Evolutionary conservation across 1,140 invertebrate species (phyloP), one percentile per base, ranked within the genome.

Genomic region (Drosophila gunungcola): DNA sequence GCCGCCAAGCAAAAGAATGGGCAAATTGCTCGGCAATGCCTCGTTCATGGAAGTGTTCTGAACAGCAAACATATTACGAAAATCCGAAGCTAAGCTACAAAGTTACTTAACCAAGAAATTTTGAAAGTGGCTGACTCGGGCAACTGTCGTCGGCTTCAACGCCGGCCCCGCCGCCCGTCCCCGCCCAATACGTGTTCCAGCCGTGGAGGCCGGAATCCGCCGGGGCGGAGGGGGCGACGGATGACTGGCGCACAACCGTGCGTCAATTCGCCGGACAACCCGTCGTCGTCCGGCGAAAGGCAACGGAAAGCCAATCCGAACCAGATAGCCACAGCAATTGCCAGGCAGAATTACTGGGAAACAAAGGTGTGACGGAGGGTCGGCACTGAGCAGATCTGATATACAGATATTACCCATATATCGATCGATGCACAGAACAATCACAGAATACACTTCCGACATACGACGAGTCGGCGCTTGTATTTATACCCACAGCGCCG

Each of bases 81-180:
- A 91, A 91, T 91, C 91, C 91, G 91, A 91, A 91, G 91, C 91
- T 91, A 91, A 91, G 90, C 90, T 91, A 91, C 90, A 83, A 91
- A 91, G 91, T 91, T 91, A 91, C 90, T 91, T 91, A 91, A 91
- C 90, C 86, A 91, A 91, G 90, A 91, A 91, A 91, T 91, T 91
- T 91, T 91, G 90, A 91, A 86, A 91, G 90, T 84, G 90, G 83
- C 86, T 84, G 86, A 91, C 86, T 80, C 78, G 89, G 90, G 80
- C 85, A 89, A 88, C 81, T 82, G 85, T 84, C 75, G 85, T 85
- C 80, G 78, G 89, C 82, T 89, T 91, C 90, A 73, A 68, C 85
- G 81, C 65, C 48, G 78, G 72, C 85, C 60, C 74, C 78, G 67
- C 65, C 81, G 62, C 81, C 81, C 81, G 69, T 73, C 45, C 53